Evolutionary conservation across 2,888 invertebrate genomes (phyloP), one percentile per base, ranked within the genome.

Genomic region (Papilio gigon): DNA sequence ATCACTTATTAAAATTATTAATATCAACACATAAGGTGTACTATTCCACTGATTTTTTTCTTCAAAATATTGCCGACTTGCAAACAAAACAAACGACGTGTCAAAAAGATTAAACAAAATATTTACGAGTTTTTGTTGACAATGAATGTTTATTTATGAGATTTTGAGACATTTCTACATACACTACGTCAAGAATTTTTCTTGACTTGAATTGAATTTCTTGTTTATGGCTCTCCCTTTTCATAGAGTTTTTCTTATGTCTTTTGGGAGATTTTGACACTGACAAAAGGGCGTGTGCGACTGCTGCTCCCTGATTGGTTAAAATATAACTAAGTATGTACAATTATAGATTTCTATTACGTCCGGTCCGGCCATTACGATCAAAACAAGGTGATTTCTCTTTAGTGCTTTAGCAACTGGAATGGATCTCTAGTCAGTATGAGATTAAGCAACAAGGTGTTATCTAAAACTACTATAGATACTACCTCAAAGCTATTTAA

Each of bases 101-200:
- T 47, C 47, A 47, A 47, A 47, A 47, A 20, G 11, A 53, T 17
- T 4, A 30, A 50, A 17, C 30, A 30, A 30, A 56, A 56, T 56
- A 25, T 53, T n/a, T 53, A 44, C 20, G 20, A 44, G 42, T 11
- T 42, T 17, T 42, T 2, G 42, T 42, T 42, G 8, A 35, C 9
- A 11, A 35, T 35, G 33, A 35, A 11, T 35, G 33, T 35, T 35
- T 35, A n/a, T n/a, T n/a, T n/a, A n/a, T n/a, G n/a, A n/a, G n/a
- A n/a, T n/a, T n/a, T n/a, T n/a, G n/a, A n/a, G n/a, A n/a, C n/a
- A n/a, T n/a, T n/a, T n/a, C n/a, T n/a, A n/a, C n/a, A n/a, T n/a
- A n/a, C n/a, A n/a, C n/a, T n/a, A n/a, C n/a, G n/a, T n/a, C n/a
- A n/a, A n/a, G n/a, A n/a, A n/a, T n/a, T n/a, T n/a, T n/a, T n/a